phyloP scores from a whole-genome alignment of 2,888 invertebrate genomes.

The Chrysolina oricalcia region DNA sequence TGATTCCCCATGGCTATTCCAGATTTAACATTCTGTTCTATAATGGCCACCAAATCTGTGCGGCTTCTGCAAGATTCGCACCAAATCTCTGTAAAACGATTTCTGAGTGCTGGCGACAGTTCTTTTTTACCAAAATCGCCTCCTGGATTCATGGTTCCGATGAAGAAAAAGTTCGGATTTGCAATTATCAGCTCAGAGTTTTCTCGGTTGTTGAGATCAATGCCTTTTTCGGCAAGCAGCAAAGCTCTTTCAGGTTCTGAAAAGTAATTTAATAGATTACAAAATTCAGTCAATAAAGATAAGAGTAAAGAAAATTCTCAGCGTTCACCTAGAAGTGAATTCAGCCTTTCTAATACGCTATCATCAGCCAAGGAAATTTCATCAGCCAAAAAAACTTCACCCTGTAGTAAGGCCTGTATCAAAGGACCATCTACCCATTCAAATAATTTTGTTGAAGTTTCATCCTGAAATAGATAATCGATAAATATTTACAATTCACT shows the following conservation, averaged over 20 bases:
- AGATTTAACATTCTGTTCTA: slow-evolving; percentile 82
- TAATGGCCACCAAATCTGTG: slow-evolving; percentile 85
- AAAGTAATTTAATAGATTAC: slow-evolving; percentile 36
- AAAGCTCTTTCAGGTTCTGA: slow-evolving; percentile 92
- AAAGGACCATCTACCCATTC: slow-evolving; percentile 99
- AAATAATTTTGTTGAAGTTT: slow-evolving; percentile 78
- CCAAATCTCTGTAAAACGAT: slow-evolving; percentile 99
- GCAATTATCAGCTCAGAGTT: slow-evolving; percentile 78
- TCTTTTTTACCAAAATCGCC: slow-evolving; percentile 99
- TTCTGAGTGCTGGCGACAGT: slow-evolving; percentile 95
- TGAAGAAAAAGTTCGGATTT: slow-evolving; percentile 85
- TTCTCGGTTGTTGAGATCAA: slow-evolving; percentile 74
- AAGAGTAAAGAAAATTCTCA: neutral
- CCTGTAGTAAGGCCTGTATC: slow-evolving; percentile 90
- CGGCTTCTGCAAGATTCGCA: slow-evolving; percentile 85
- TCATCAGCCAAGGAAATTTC: slow-evolving; percentile 99
- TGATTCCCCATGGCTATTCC: slow-evolving; percentile 75
- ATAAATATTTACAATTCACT: neutral
- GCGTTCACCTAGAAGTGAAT: slow-evolving; percentile 85
- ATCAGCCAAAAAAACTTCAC: slow-evolving; percentile 94
- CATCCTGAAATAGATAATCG: slow-evolving; percentile 54
- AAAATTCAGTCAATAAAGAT: slow-evolving; percentile 31
- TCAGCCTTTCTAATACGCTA: slow-evolving; percentile 96
- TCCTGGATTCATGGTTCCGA: slow-evolving; percentile 99
- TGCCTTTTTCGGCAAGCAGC: slow-evolving; percentile 92